A percentile compares a stretch with the other conserved stretches of the same genome.
These are phyloP conservation scores for Drosophila sp. DNA, from an alignment of 1,140 invertebrate species.

Conservation along the genomic window DNA sequence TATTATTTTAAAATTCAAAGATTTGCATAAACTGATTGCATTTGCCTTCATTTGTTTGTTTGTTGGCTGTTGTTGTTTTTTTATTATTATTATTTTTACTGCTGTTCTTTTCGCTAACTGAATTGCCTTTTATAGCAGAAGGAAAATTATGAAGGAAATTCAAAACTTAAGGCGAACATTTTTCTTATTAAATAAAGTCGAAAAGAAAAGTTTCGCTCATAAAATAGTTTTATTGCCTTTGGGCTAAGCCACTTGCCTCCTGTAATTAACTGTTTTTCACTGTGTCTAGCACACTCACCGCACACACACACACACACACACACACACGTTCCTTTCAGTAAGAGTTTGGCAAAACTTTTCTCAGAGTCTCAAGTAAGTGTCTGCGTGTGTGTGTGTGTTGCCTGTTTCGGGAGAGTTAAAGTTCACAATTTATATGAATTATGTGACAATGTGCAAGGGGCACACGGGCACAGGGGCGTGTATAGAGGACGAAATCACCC, in stretches of 20 bases:
- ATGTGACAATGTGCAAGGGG: slow-evolving; percentile 40
- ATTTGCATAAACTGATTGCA: slow-evolving; percentile 79
- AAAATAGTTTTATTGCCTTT: slow-evolving; percentile 76
- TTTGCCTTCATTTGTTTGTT: slow-evolving; percentile 6
- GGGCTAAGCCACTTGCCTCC: slow-evolving; percentile 64
- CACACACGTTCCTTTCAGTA: not conserved
- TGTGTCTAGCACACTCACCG: slow-evolving; percentile 32
- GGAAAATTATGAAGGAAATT: slow-evolving; percentile 9
- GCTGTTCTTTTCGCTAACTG: slow-evolving; percentile 4
- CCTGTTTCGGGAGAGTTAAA: slow-evolving; percentile 51
- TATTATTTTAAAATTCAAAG: slow-evolving; percentile 71
- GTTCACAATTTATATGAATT: slow-evolving; percentile 54
- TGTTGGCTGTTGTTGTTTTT: not conserved
- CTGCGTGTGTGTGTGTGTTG: slow-evolving; percentile 33
- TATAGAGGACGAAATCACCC: too few species aligned
- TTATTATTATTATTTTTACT: slow-evolving; percentile 62
- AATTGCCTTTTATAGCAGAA: not conserved
- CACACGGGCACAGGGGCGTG: not conserved
- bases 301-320: slow-evolving; percentile 14
- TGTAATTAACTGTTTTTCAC: slow-evolving; percentile 77
- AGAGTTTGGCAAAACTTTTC: not conserved
- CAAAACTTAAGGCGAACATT: slow-evolving; percentile 33
- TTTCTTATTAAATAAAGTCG: slow-evolving; percentile 64
- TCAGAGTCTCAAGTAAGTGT: slow-evolving; percentile 24
- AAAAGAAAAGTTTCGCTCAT: slow-evolving; percentile 55